A percentile compares a stretch with the other conserved stretches of the same genome.
phyloP scores from a whole-genome alignment of 2,113 vertebrate species.

The Chloropsis hardwickii region DNA sequence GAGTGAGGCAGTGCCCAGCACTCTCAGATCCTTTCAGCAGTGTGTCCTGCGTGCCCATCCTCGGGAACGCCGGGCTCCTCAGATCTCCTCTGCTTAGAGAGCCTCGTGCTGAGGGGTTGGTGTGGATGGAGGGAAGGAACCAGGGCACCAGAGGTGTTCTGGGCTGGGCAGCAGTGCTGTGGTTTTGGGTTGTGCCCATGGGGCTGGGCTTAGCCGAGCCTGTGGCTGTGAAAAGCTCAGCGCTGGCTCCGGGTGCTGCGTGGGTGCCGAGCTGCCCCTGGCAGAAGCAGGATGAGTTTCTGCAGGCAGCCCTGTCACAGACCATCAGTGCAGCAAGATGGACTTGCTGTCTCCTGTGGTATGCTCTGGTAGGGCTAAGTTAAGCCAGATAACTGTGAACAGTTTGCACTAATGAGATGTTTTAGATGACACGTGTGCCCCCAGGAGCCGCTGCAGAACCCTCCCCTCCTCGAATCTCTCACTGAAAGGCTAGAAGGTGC shows the following conservation, averaged over 20 bases:
- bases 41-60: rapidly evolving
- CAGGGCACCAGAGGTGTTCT: rapidly evolving
- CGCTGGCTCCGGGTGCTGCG: rapidly evolving
- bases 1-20: rapidly evolving
- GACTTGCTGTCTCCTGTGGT: not conserved
- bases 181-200: rapidly evolving
- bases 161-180: not conserved
- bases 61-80: rapidly evolving
- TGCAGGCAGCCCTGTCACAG: not conserved
- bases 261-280: not conserved
- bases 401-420: not conserved
- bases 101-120: not conserved
- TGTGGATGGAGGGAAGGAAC: not conserved
- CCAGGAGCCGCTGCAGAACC: not conserved
- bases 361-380: not conserved
- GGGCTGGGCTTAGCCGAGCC: not conserved
- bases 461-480: not conserved
- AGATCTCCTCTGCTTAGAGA: not conserved
- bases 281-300: not conserved
- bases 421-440: not conserved
- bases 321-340: not conserved
- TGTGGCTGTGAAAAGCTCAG: not conserved
- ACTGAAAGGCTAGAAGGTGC: not conserved
- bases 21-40: not conserved
- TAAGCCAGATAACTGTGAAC: not conserved